Percentiles rank a stretch among this genome's conserved stretches.
These are phyloP conservation scores for Tenebrosternarchus preto DNA, from an alignment of 2,113 vertebrate species.

Conservation along the genomic window DNA sequence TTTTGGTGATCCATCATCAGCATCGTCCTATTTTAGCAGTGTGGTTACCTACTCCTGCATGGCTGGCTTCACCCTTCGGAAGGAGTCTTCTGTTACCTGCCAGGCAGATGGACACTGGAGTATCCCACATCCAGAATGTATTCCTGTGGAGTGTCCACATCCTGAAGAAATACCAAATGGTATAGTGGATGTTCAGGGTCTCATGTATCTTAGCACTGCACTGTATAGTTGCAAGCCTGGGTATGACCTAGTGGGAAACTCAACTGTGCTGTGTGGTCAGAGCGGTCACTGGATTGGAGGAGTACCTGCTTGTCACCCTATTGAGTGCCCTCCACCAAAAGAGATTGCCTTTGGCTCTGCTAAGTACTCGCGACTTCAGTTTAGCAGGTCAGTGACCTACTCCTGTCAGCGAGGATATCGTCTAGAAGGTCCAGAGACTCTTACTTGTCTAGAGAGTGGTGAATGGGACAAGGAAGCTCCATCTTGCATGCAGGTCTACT, in stretches of 20 bases:
- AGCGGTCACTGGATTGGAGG: constrained; percentile 91
- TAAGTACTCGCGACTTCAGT: constrained; percentile 81
- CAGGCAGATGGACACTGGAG: constrained; percentile 85
- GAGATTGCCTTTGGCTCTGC: constrained; percentile 83
- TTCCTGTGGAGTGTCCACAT: constrained; percentile 92
- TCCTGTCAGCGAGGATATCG: constrained; percentile 87
- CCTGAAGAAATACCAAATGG: constrained; percentile 88
- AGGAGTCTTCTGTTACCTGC: constrained; percentile 76
- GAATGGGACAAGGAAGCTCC: constrained; percentile 82
- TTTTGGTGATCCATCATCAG: constrained; percentile 78
- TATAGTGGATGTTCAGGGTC: constrained; percentile 94
- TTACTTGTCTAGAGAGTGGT: constrained; percentile 85
- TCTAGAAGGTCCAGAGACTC: constrained; percentile 80
- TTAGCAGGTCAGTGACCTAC: constrained; percentile 83
- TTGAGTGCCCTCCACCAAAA: constrained; percentile 83
- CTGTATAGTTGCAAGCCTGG: constrained; percentile 91
- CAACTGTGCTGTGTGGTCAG: constrained; percentile 90
- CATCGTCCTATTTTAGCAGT: constrained; percentile 78
- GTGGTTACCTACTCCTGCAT: constrained; percentile 84
- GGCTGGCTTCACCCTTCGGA: constrained; percentile 86
- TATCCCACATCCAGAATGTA: constrained; percentile 84
- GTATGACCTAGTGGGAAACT: constrained; percentile 84
- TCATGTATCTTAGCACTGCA: constrained; percentile 93
- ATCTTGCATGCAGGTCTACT: constrained; percentile 83
- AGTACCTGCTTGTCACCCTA: constrained; percentile 84